These are phyloP conservation scores for Furcula furcula DNA, from an alignment of 2,888 invertebrate genomes.

Conservation along the genomic window DNA sequence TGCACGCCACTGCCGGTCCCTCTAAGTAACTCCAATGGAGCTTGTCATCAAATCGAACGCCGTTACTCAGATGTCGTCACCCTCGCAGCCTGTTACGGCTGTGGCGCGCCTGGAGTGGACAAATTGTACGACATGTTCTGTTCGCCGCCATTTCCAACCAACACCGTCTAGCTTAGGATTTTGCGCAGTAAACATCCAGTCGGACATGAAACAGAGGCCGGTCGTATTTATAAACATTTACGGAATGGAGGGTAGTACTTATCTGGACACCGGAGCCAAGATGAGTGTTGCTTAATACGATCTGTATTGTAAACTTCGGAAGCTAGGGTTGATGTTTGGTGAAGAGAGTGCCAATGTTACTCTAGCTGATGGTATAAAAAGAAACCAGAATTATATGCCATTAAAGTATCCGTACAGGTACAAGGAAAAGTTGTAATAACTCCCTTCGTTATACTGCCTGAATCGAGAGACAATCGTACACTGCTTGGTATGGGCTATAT, in stretches of 20 bases:
- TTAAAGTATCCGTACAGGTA: neutral
- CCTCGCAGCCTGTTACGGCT: conserved; percentile 16
- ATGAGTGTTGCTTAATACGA: neutral
- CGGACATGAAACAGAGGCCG: neutral
- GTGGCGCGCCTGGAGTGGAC: conserved; percentile 15
- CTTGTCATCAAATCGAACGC: no score
- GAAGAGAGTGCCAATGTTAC: neutral
- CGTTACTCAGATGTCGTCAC: conserved; percentile 14
- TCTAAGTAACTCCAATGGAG: no score
- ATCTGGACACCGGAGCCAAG: conserved; percentile 1
- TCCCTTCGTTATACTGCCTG: neutral
- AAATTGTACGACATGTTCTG: conserved; percentile 3
- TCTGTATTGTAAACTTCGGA: neutral
- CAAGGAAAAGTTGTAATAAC: neutral
- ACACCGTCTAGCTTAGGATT: conserved; percentile 2
- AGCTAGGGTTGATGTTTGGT: neutral
- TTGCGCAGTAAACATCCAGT: conserved; percentile 1
- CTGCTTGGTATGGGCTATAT: neutral
- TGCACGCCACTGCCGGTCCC: no score
- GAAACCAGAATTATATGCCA: neutral
- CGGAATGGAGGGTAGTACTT: neutral
- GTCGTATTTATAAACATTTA: conserved; percentile 3
- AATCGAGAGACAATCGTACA: neutral
- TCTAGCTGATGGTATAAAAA: conserved; percentile 1
- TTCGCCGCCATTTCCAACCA: neutral